Percentiles rank a stretch among this genome's conserved stretches.
Evolutionary conservation across 2,888 invertebrate genomes (phyloP).

Genomic region (Melinaea marsaeus): DNA sequence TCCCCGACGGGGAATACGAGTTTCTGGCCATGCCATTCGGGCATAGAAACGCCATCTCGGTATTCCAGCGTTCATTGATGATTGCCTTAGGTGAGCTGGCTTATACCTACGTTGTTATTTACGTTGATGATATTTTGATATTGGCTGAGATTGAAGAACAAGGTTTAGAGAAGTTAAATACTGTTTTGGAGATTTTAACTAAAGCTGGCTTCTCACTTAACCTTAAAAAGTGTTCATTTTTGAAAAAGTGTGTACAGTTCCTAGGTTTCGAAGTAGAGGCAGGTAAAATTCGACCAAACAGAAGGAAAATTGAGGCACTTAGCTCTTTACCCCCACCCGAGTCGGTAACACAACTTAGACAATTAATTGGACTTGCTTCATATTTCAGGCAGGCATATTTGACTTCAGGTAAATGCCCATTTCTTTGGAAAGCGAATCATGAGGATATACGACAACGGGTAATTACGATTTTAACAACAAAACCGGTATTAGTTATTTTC

Average conservation of each 20-base stretch:
- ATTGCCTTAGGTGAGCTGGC: conserved; percentile 24
- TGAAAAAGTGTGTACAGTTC: conserved; percentile 10
- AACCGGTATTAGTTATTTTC: too few relatives aligned
- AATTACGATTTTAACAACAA: too few relatives aligned
- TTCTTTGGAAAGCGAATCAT: too few relatives aligned
- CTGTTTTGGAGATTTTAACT: conserved; percentile 17
- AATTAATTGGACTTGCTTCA: too few relatives aligned
- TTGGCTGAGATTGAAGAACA: conserved; percentile 1
- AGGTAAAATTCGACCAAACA: neutral
- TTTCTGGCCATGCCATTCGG: conserved; percentile 18
- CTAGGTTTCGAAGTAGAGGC: neutral
- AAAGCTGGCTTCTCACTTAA: conserved; percentile 19
- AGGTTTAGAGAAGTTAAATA: conserved; percentile 17
- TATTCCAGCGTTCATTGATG: conserved; percentile 22
- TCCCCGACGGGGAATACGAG: conserved; percentile 5
- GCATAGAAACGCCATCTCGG: conserved; percentile 16
- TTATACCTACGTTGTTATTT: conserved; percentile 22
- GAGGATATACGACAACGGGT: too few relatives aligned
- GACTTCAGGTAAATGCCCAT: too few relatives aligned
- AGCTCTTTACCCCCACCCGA: neutral
- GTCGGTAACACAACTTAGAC: neutral
- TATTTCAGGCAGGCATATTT: too few relatives aligned
- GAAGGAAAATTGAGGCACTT: neutral
- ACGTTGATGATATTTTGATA: conserved; percentile 24
- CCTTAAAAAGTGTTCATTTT: conserved; percentile 16